Percentiles rank a stretch among this genome's conserved stretches.
phyloP scores from a whole-genome alignment of 2,888 invertebrate species.

The Apodemia hepburni region DNA sequence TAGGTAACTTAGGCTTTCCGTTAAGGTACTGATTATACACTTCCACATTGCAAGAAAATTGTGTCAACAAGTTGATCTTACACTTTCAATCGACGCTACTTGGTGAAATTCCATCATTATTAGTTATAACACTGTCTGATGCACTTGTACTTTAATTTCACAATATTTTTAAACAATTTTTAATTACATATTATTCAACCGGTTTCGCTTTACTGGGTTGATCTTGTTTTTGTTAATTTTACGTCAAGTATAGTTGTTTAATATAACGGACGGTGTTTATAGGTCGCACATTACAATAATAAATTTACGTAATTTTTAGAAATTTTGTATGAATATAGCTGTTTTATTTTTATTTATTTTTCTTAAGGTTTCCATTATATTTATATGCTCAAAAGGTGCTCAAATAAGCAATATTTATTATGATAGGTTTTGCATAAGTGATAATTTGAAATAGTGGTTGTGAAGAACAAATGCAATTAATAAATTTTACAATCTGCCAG shows the following conservation, averaged over 20 bases:
- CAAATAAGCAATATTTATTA: slow-evolving; percentile 11
- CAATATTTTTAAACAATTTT: too few relatives aligned
- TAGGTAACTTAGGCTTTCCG: too few relatives aligned
- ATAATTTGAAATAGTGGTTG: slow-evolving; percentile 3
- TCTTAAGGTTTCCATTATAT: background rate
- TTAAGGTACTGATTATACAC: too few relatives aligned
- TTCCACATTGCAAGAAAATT: too few relatives aligned
- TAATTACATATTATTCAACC: too few relatives aligned
- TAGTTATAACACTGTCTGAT: too few relatives aligned
- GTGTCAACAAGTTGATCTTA: too few relatives aligned
- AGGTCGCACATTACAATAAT: background rate
- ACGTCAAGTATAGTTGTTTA: slow-evolving; percentile 17
- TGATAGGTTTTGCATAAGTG: background rate
- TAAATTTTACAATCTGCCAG: background rate
- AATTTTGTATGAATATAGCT: background rate
- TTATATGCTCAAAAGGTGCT: slow-evolving; percentile 12
- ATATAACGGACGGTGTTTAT: background rate
- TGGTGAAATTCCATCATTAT: too few relatives aligned
- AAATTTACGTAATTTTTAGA: slow-evolving; percentile 2
- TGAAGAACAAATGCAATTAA: slow-evolving; percentile 1
- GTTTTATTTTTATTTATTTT: background rate
- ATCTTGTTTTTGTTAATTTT: slow-evolving; percentile 14
- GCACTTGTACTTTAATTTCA: too few relatives aligned
- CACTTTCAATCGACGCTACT: too few relatives aligned
- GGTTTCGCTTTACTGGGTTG: too few relatives aligned